Evolutionary conservation across 2,888 invertebrate species (phyloP).

Genomic region (Cantharis rustica): DNA sequence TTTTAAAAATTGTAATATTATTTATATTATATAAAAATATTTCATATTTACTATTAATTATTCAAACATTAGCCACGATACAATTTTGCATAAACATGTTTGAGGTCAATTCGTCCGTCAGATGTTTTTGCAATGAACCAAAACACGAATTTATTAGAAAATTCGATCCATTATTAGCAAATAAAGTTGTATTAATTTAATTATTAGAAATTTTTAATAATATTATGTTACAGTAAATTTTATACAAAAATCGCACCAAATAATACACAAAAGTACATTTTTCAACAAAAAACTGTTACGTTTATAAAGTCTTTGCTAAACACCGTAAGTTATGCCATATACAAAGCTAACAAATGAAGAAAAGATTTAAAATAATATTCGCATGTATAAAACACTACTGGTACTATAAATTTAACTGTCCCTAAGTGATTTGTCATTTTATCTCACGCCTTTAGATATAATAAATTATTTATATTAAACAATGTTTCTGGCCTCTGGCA

Average conservation of each 20-base stretch:
- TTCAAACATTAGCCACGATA: too few relatives aligned
- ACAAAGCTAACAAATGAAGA: background rate
- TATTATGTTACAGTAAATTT: too few relatives aligned
- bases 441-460: constrained; percentile 37
- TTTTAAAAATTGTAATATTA: too few relatives aligned
- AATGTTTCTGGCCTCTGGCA: constrained; percentile 33
- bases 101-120: too few relatives aligned
- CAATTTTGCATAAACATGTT: too few relatives aligned
- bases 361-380: constrained; percentile 17
- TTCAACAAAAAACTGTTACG: background rate
- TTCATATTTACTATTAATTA: too few relatives aligned
- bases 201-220: too few relatives aligned
- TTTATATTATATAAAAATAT: too few relatives aligned
- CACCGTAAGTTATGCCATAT: constrained; percentile 9
- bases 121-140: too few relatives aligned
- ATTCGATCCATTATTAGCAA: too few relatives aligned
- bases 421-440: constrained; percentile 42
- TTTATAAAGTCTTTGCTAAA: background rate
- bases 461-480: constrained; percentile 44
- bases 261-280: background rate
- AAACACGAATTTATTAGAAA: too few relatives aligned
- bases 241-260: background rate
- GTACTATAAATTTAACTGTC: constrained; percentile 15
- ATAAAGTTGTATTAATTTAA: background rate
- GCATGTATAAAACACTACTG: constrained; percentile 14